Conservation (phyloP, 2,113 vertebrate genomes). For the Chloropsis cyanopogon region DNA sequence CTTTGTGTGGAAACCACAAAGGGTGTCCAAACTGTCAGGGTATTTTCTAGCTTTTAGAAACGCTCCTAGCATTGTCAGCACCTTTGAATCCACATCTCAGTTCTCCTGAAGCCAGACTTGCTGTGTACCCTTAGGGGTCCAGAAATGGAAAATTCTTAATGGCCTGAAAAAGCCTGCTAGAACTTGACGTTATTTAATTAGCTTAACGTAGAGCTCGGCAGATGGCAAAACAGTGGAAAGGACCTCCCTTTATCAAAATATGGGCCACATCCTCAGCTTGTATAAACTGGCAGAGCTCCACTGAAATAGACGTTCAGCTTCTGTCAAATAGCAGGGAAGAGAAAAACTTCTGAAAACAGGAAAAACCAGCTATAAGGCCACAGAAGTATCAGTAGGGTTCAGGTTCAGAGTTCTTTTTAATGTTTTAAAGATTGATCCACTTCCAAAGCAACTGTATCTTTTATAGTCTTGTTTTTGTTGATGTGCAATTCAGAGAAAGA, state of each 20-base stretch:
- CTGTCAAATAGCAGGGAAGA: not conserved
- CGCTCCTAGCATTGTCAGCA: not conserved
- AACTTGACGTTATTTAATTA: slow-evolving; percentile 18
- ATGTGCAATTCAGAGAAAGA: not conserved
- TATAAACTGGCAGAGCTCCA: slow-evolving; percentile 39
- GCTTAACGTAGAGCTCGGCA: slow-evolving; percentile 23
- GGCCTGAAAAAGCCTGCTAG: not conserved
- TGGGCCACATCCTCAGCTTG: slow-evolving; percentile 30
- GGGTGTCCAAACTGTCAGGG: not conserved
- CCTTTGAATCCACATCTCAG: not conserved
- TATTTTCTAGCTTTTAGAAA: not conserved
- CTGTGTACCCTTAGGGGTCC: not conserved
- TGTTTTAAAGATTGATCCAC: not conserved
- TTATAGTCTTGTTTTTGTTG: not conserved
- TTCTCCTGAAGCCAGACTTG: not conserved
- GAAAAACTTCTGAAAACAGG: not conserved
- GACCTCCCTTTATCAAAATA: slow-evolving; percentile 54
- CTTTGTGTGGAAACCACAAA: not conserved
- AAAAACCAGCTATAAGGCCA: not conserved
- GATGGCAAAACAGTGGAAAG: slow-evolving; percentile 41
- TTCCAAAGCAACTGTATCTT: not conserved
- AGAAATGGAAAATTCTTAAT: slow-evolving; percentile 15
- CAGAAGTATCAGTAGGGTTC: not conserved
- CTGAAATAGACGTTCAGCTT: slow-evolving; percentile 2
- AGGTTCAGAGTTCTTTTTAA: not conserved